Conservation (phyloP, 2,888 invertebrate genomes). For the Agapostemon virescens region DNA sequence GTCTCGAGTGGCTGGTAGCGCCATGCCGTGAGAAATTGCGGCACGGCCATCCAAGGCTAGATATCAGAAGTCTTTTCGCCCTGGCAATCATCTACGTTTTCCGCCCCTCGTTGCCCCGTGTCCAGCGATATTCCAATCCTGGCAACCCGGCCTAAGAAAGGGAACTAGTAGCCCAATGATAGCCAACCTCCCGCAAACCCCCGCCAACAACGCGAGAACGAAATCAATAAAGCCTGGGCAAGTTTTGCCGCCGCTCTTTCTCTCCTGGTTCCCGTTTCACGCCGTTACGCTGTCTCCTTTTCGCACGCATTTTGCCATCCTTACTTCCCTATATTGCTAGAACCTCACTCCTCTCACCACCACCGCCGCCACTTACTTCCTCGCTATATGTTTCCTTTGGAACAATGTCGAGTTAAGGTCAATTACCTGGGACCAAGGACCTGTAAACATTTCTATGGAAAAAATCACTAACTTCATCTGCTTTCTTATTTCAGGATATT, state of each 20-base stretch:
- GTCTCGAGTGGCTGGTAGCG: slow-evolving; percentile 18
- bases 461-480: background rate
- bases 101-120: background rate
- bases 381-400: background rate
- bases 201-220: slow-evolving; percentile 47
- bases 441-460: background rate
- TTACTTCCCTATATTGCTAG: background rate
- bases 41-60: slow-evolving; percentile 30
- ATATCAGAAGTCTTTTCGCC: slow-evolving; percentile 44
- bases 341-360: background rate
- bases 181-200: too few relatives aligned
- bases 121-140: background rate
- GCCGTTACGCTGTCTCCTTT: background rate
- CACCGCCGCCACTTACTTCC: background rate
- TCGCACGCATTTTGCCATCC: background rate
- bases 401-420: background rate
- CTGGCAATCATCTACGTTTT: slow-evolving; percentile 40
- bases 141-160: slow-evolving; percentile 43
- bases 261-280: slow-evolving; percentile 15
- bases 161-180: slow-evolving; percentile 61
- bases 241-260: slow-evolving; percentile 45
- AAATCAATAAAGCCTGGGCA: slow-evolving; percentile 67
- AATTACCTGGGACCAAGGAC: background rate
- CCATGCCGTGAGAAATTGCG: slow-evolving; percentile 57
- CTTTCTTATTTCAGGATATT: background rate